Evolutionary conservation across 23 tunicate genomes (phyloP).

Genomic region (Trididemnum miniatum): DNA sequence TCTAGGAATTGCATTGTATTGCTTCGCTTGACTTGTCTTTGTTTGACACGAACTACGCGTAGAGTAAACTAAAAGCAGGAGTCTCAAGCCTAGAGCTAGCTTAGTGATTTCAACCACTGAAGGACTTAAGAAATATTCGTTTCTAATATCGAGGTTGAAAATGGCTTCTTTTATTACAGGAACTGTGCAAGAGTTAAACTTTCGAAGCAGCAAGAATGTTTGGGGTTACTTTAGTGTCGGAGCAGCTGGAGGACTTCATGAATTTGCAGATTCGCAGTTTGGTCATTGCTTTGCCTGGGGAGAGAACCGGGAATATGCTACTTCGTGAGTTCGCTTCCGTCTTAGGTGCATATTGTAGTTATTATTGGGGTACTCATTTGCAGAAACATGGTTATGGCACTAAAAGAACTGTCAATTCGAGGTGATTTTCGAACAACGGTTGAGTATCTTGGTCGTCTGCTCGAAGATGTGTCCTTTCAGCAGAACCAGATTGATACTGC

Average conservation of each 20-base stretch:
- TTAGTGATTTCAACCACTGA: too few species aligned
- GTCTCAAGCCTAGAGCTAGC: too few species aligned
- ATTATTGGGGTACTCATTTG: background rate
- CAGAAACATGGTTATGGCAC: conserved; percentile 97
- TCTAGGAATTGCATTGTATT: too few species aligned
- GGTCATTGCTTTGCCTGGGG: conserved; percentile 99
- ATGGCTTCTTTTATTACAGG: too few species aligned
- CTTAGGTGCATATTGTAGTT: background rate
- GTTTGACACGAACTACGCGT: too few species aligned
- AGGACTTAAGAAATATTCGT: too few species aligned
- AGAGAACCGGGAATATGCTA: conserved; percentile 94
- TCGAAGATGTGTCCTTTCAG: conserved; percentile 80
- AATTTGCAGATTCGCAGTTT: conserved; percentile 96
- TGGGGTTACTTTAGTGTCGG: conserved; percentile 99
- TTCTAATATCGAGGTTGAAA: too few species aligned
- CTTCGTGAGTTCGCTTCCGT: conserved; percentile 64
- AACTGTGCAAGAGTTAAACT: conserved; percentile 97
- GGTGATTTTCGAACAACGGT: conserved; percentile 99
- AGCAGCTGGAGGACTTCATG: conserved; percentile 96
- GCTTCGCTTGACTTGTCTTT: too few species aligned
- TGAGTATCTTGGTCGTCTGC: conserved; percentile 81
- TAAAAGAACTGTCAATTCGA: conserved; percentile 94
- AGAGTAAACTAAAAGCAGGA: too few species aligned
- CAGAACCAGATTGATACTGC: conserved; percentile 96
- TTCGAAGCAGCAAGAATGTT: conserved; percentile 96